A percentile compares a stretch with the other conserved stretches of the same genome.
Conservation (phyloP, 2,888 invertebrate genomes). For the Caenorhabditis sp. region DNA sequence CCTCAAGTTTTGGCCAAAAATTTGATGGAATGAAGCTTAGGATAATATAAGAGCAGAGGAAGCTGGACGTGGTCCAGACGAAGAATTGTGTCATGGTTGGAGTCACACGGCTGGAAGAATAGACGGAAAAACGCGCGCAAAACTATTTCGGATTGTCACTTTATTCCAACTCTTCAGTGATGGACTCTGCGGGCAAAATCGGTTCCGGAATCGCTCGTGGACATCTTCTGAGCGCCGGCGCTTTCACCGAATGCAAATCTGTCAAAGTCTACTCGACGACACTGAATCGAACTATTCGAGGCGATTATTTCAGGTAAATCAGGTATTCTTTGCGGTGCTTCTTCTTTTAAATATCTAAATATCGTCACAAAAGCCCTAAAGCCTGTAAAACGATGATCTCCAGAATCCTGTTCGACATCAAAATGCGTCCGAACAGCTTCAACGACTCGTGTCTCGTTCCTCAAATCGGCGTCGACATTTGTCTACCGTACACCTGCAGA, state of each 20-base stretch:
- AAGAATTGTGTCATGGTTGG: too few species aligned
- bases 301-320: conserved; percentile 44
- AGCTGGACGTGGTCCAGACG: too few species aligned
- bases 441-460: conserved; percentile 36
- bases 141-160: too few species aligned
- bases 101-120: too few species aligned
- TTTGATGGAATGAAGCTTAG: too few species aligned
- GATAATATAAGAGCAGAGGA: too few species aligned
- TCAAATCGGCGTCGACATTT: conserved; percentile 54
- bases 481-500: conserved; percentile 48
- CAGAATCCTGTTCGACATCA: conserved; percentile 50
- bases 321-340: background rate
- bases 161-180: conserved; percentile 51
- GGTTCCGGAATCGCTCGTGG: conserved; percentile 58
- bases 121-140: too few species aligned
- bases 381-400: background rate
- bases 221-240: conserved; percentile 41
- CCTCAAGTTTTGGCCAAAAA: too few species aligned
- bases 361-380: too few species aligned
- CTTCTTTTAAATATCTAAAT: too few species aligned
- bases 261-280: conserved; percentile 46
- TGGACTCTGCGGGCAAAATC: conserved; percentile 63
- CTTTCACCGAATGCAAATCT: conserved; percentile 43
- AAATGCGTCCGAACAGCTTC: conserved; percentile 30
- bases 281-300: conserved; percentile 29